These are phyloP conservation scores for Dynastes grantii DNA, from an alignment of 2,888 invertebrate genomes.

Conservation along the genomic window DNA sequence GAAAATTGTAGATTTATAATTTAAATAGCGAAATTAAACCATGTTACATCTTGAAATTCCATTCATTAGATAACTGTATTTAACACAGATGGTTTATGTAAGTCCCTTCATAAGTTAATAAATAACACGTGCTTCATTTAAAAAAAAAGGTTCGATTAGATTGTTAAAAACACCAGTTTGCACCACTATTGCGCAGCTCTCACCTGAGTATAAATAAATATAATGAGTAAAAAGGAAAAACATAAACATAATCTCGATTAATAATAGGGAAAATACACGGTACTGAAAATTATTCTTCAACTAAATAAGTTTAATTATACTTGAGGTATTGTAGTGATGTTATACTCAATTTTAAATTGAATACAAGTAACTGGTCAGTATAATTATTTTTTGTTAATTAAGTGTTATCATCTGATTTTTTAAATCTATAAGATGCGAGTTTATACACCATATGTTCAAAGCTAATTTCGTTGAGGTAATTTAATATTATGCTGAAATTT, in stretches of 20 bases:
- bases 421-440: too few species aligned
- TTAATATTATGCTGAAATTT: too few species aligned
- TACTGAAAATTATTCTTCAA: background rate
- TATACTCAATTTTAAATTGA: background rate
- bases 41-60: background rate
- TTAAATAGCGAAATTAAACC: background rate
- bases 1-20: background rate
- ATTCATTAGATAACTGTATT: background rate
- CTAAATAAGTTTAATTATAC: background rate
- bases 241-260: conserved; percentile 22
- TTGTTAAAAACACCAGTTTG: background rate
- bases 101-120: background rate
- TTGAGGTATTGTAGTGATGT: background rate
- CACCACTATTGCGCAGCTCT: background rate
- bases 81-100: conserved; percentile 19
- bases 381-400: too few species aligned
- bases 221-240: conserved; percentile 4
- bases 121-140: conserved; percentile 16
- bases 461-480: too few species aligned
- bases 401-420: too few species aligned
- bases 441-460: too few species aligned
- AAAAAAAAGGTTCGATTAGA: background rate
- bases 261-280: background rate
- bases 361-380: too few species aligned
- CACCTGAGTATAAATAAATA: conserved; percentile 14